Evolutionary conservation across 2,797 vertebrate species (phyloP).

Genomic region (Spondyliosoma cantharus): DNA sequence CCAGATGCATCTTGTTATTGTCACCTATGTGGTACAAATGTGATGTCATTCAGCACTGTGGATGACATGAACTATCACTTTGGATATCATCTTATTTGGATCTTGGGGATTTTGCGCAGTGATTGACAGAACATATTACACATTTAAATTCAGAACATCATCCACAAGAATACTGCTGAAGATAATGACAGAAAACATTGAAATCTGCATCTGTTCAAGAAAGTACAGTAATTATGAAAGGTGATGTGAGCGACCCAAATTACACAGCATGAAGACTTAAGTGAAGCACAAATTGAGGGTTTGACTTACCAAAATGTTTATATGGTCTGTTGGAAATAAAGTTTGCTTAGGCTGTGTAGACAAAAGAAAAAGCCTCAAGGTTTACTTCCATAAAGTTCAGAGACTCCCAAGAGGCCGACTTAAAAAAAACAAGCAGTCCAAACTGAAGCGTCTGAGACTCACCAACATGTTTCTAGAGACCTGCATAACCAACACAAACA

Average conservation of each 20-base stretch:
- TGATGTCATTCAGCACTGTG: no score
- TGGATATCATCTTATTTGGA: no score
- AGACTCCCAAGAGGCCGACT: neutral
- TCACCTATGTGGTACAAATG: no score
- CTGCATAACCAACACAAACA: no score
- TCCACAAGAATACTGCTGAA: neutral
- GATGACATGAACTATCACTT: no score
- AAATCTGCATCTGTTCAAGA: neutral
- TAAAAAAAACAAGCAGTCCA: no score
- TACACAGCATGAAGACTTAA: neutral
- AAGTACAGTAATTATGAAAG: neutral
- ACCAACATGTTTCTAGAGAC: neutral
- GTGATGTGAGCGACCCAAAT: neutral
- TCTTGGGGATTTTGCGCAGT: no score
- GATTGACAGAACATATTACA: neutral
- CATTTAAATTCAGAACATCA: neutral
- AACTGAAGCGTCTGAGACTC: neutral
- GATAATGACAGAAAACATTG: neutral
- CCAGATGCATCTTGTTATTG: no score
- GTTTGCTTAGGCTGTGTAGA: neutral
- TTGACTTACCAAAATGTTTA: neutral
- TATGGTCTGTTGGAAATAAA: neutral
- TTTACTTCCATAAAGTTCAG: neutral
- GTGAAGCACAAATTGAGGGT: neutral
- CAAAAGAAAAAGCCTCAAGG: neutral